Evolutionary conservation across 1,140 invertebrate genomes (phyloP).

Genomic region (Polypedilum pembai): DNA sequence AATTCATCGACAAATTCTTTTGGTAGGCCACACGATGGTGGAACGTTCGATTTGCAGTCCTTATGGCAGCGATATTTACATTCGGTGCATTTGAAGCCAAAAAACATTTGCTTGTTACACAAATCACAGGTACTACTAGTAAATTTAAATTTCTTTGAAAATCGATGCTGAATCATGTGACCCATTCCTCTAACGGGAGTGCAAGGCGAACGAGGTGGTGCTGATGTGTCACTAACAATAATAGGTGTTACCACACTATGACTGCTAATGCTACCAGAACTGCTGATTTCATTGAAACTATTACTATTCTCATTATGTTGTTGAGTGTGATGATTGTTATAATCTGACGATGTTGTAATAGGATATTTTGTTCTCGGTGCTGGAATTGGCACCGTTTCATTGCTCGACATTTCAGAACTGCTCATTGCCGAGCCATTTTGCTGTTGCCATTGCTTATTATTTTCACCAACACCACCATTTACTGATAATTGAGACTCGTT

Average conservation of each 20-base stretch:
- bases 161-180: slow-evolving; percentile 86
- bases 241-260: slow-evolving; percentile 28
- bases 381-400: not conserved
- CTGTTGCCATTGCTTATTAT: slow-evolving; percentile 35
- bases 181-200: slow-evolving; percentile 73
- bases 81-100: slow-evolving; percentile 85
- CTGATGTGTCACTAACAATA: slow-evolving; percentile 32
- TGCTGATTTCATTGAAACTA: not conserved
- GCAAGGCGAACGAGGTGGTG: slow-evolving; percentile 61
- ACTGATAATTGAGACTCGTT: slow-evolving; percentile 80
- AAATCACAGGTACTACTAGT: slow-evolving; percentile 76
- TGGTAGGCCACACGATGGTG: slow-evolving; percentile 84
- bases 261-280: not conserved
- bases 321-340: not conserved
- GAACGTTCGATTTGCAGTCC: slow-evolving; percentile 84
- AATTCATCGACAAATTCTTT: slow-evolving; percentile 74
- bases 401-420: slow-evolving; percentile 14
- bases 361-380: slow-evolving; percentile 10
- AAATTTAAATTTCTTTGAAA: slow-evolving; percentile 80
- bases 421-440: slow-evolving; percentile 35
- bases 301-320: not conserved
- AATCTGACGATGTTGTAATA: slow-evolving; percentile 1
- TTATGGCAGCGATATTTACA: slow-evolving; percentile 89
- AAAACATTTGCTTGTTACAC: slow-evolving; percentile 86
- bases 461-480: slow-evolving; percentile 42